Evolutionary conservation across 64 coral and sea anemone genomes (phyloP).

Genomic region (Hydrozoanthus tunicans): DNA sequence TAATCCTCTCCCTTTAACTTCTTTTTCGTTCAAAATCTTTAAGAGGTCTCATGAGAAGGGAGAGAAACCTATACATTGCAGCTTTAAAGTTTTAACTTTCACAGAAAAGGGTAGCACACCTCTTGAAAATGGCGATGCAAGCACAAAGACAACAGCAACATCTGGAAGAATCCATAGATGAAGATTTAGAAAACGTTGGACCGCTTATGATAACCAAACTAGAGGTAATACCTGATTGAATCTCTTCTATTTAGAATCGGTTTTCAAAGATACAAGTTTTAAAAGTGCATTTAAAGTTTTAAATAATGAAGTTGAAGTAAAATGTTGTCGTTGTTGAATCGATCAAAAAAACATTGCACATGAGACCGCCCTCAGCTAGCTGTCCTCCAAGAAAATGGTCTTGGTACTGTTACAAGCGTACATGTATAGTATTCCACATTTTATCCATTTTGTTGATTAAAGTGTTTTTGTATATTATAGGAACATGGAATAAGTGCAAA

Average conservation of each 20-base stretch:
- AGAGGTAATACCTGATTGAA: conserved; percentile 57
- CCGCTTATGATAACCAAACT: conserved; percentile 82
- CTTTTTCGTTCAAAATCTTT: not conserved
- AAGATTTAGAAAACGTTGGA: conserved; percentile 71
- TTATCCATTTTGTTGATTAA: not conserved
- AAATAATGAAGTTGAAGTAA: no score
- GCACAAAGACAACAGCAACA: conserved; percentile 85
- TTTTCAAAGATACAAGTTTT: not conserved
- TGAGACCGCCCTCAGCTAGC: no score
- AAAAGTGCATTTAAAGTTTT: not conserved
- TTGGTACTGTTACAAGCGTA: not conserved
- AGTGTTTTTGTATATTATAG: conserved; percentile 21
- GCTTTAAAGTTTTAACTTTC: not conserved
- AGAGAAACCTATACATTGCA: not conserved
- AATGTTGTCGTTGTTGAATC: no score
- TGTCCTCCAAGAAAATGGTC: not conserved
- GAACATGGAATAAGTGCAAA: conserved; percentile 96
- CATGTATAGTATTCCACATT: not conserved
- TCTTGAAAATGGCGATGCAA: conserved; percentile 80
- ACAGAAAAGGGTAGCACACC: not conserved
- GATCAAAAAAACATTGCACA: no score
- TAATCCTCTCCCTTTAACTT: not conserved
- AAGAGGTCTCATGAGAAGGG: not conserved
- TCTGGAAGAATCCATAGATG: conserved; percentile 71
- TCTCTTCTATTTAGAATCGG: not conserved